Conservation (phyloP, 1,140 invertebrate genomes). For the Stegodyphus mimosarum region DNA sequence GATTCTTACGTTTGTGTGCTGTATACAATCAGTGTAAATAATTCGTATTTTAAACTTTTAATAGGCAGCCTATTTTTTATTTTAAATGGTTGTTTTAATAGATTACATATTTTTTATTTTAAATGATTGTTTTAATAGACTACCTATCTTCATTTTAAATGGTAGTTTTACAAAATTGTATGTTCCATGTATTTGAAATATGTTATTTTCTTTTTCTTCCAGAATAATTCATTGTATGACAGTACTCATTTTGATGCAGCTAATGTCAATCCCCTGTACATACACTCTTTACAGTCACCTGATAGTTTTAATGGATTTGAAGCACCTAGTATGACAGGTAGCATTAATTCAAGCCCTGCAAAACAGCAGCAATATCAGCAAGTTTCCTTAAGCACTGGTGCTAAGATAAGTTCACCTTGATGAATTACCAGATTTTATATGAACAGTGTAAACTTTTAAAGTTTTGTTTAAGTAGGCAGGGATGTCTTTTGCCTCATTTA, state of each 20-base stretch:
- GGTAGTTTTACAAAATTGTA: no score
- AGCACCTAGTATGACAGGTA: slow-evolving; percentile 65
- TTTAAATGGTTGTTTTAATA: no score
- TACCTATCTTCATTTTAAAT: no score
- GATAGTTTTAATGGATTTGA: slow-evolving; percentile 75
- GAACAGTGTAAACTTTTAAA: no score
- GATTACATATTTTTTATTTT: no score
- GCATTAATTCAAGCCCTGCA: slow-evolving; percentile 63
- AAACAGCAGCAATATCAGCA: slow-evolving; percentile 69
- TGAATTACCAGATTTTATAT: neutral
- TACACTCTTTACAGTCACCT: slow-evolving; percentile 79
- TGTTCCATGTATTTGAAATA: neutral
- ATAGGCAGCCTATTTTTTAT: no score
- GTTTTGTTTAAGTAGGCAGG: no score
- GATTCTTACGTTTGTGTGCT: no score
- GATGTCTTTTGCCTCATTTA: no score
- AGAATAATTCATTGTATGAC: slow-evolving; percentile 82
- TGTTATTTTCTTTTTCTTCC: slow-evolving; percentile 67
- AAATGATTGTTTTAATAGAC: no score
- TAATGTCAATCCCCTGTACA: slow-evolving; percentile 78
- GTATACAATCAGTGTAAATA: no score
- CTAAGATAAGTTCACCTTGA: slow-evolving; percentile 44
- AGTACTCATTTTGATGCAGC: slow-evolving; percentile 78
- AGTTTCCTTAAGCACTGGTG: slow-evolving; percentile 14
- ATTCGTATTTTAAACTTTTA: no score